phyloP scores from a whole-genome alignment of 1,140 invertebrate genomes.

The Cyclargus thomasi region DNA sequence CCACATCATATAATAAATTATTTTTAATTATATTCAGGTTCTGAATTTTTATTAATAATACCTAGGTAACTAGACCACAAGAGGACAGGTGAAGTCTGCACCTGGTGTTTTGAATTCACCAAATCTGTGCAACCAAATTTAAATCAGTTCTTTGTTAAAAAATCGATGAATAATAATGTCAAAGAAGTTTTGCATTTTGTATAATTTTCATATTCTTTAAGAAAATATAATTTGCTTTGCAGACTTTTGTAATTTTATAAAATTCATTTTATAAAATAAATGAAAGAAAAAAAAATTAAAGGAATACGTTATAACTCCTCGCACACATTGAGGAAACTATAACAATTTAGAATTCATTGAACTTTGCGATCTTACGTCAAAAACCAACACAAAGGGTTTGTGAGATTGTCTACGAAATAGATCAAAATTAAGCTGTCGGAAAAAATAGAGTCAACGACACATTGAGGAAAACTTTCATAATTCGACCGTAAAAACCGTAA shows the following conservation, averaged over 20 bases:
- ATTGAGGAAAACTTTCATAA: slow-evolving; percentile 57
- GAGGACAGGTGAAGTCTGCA: background rate
- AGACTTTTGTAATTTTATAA: too few species aligned
- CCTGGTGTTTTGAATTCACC: slow-evolving; percentile 1
- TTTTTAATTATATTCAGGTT: background rate
- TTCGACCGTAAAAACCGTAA: slow-evolving; percentile 50
- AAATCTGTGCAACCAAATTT: background rate
- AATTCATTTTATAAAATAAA: too few species aligned
- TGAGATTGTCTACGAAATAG: slow-evolving; percentile 28
- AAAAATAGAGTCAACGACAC: slow-evolving; percentile 51
- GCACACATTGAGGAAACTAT: background rate
- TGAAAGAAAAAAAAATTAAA: too few species aligned
- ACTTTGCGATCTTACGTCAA: background rate
- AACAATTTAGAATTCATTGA: background rate
- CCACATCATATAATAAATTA: background rate
- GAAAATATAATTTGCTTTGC: too few species aligned
- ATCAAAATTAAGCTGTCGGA: slow-evolving; percentile 27
- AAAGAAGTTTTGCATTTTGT: too few species aligned
- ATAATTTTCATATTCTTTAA: too few species aligned
- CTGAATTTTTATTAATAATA: background rate
- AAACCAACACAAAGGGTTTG: slow-evolving; percentile 18
- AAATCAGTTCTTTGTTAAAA: background rate
- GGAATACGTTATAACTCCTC: too few species aligned
- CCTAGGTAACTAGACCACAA: background rate
- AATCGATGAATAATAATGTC: background rate